Conservation (phyloP, 2,888 invertebrate species). For the Drosophila merina region DNA sequence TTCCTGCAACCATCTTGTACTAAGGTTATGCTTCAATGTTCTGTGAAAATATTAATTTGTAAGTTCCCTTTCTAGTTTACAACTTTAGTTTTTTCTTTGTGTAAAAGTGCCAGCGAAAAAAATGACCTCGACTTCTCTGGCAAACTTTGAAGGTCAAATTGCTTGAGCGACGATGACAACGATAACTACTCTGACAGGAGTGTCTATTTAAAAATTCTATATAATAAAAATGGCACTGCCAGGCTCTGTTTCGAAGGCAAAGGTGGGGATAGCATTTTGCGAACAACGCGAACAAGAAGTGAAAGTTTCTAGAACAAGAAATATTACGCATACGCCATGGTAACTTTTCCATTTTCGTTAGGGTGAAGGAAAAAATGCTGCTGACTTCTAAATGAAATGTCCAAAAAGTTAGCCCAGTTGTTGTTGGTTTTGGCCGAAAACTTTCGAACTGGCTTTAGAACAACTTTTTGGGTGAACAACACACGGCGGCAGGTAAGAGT, state of each 20-base stretch:
- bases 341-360: slow-evolving; percentile 36
- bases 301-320: slow-evolving; percentile 47
- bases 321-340: slow-evolving; percentile 54
- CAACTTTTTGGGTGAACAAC: slow-evolving; percentile 34
- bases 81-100: neutral
- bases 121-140: slow-evolving; percentile 10
- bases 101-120: neutral
- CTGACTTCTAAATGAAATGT: slow-evolving; percentile 24
- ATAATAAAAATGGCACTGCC: slow-evolving; percentile 29
- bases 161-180: slow-evolving; percentile 27
- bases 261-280: neutral
- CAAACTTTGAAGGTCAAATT: slow-evolving; percentile 49
- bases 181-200: slow-evolving; percentile 23
- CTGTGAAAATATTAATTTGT: neutral
- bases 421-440: slow-evolving; percentile 31
- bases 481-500: slow-evolving; percentile 4
- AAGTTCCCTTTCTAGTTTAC: neutral
- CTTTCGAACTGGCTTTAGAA: slow-evolving; percentile 47
- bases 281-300: slow-evolving; percentile 22
- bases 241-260: neutral
- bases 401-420: slow-evolving; percentile 45
- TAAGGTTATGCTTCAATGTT: neutral
- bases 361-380: slow-evolving; percentile 8
- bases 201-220: slow-evolving; percentile 31
- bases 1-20: neutral